Evolutionary conservation across 1,140 invertebrate species (phyloP).

Genomic region (Pachypeltis micranthus): DNA sequence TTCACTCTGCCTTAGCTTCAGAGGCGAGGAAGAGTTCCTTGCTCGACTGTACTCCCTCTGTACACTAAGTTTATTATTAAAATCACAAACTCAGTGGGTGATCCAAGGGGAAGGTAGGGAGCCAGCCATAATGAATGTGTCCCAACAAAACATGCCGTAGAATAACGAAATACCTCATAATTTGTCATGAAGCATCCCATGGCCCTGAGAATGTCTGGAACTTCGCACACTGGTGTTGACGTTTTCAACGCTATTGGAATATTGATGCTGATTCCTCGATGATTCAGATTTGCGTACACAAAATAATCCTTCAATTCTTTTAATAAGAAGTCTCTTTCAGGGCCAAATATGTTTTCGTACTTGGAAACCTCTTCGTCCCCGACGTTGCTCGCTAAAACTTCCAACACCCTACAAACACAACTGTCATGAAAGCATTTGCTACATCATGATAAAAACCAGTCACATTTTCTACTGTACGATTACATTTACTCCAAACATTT

Average conservation of each 20-base stretch:
- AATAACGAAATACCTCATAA: background rate
- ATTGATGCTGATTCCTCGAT: background rate
- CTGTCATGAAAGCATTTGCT: too few relatives aligned
- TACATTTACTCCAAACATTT: too few relatives aligned
- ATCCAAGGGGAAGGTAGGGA: too few relatives aligned
- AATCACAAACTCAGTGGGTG: too few relatives aligned
- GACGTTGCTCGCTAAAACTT: conserved; percentile 3
- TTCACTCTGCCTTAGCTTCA: too few relatives aligned
- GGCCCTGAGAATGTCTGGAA: conserved; percentile 9
- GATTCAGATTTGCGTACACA: conserved; percentile 1
- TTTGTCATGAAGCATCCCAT: conserved; percentile 5
- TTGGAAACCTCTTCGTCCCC: background rate
- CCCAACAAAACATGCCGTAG: too few relatives aligned
- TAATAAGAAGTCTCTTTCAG: background rate
- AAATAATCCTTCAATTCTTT: conserved; percentile 10
- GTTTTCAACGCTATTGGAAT: background rate
- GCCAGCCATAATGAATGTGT: too few relatives aligned
- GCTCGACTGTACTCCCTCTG: too few relatives aligned
- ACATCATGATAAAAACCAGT: too few relatives aligned
- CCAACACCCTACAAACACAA: conserved; percentile 1
- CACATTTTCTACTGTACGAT: too few relatives aligned
- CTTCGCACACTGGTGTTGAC: conserved; percentile 4
- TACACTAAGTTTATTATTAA: too few relatives aligned
- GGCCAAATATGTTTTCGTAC: background rate
- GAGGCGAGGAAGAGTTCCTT: too few relatives aligned